Conservation (phyloP, 2,888 invertebrate species). For the Drosophila acutilabella region DNA sequence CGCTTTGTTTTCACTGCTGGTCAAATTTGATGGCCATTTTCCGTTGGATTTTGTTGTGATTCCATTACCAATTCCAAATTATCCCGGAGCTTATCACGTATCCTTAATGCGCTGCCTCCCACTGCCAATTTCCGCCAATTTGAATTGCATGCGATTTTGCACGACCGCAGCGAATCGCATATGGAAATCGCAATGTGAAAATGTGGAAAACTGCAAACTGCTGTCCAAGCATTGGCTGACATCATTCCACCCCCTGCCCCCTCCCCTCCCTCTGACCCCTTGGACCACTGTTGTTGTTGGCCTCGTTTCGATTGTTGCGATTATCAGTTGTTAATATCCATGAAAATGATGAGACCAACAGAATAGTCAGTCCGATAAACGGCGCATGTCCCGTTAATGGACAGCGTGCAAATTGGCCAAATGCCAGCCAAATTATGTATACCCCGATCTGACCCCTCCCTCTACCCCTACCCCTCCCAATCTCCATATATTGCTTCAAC, state of each 20-base stretch:
- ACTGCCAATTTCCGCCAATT: slow-evolving; percentile 5
- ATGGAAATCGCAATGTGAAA: slow-evolving; percentile 67
- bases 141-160: slow-evolving; percentile 41
- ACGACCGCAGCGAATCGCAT: slow-evolving; percentile 42
- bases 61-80: slow-evolving; percentile 42
- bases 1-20: slow-evolving; percentile 53
- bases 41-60: slow-evolving; percentile 32
- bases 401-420: slow-evolving; percentile 77
- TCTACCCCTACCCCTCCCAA: background rate
- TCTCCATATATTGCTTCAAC: slow-evolving; percentile 2
- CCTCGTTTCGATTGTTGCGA: slow-evolving; percentile 72
- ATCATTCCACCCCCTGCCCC: slow-evolving; percentile 24
- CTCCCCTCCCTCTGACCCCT: background rate
- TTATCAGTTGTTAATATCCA: slow-evolving; percentile 81
- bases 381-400: slow-evolving; percentile 72
- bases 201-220: slow-evolving; percentile 46
- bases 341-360: slow-evolving; percentile 73
- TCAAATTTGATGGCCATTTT: slow-evolving; percentile 49
- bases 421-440: slow-evolving; percentile 41
- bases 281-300: slow-evolving; percentile 33
- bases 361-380: slow-evolving; percentile 53
- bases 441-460: background rate
- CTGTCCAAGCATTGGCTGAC: slow-evolving; percentile 39
- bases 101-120: slow-evolving; percentile 47
- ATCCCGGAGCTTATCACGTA: slow-evolving; percentile 57